Conservation (phyloP, 2,888 invertebrate species). For the Scaptomyza caliginosa region DNA sequence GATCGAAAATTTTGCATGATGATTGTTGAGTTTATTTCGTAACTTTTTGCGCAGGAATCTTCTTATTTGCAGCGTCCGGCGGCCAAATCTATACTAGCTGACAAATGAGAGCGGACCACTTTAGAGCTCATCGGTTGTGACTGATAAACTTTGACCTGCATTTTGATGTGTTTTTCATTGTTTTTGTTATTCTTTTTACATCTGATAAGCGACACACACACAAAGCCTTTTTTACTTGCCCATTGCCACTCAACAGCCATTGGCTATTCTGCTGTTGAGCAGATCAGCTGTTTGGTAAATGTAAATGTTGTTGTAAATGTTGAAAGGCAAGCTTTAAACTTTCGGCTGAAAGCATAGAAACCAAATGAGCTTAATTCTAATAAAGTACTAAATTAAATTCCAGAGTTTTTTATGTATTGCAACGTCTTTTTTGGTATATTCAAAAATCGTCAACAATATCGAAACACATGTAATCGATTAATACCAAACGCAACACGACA, state of each 20-base stretch:
- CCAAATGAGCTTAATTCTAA: no score
- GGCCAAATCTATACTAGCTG: slow-evolving; percentile 34
- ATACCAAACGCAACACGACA: background rate
- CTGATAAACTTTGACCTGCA: slow-evolving; percentile 55
- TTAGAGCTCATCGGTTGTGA: background rate
- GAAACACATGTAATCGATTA: slow-evolving; percentile 25
- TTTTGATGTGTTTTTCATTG: slow-evolving; percentile 14
- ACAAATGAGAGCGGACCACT: slow-evolving; percentile 1
- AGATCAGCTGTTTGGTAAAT: slow-evolving; percentile 36
- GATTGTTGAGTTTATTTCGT: background rate
- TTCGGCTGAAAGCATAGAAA: no score
- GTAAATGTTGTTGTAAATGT: no score
- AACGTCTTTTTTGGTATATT: no score
- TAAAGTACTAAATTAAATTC: no score
- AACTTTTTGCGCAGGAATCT: slow-evolving; percentile 20
- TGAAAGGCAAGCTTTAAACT: no score
- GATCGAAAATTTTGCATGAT: slow-evolving; percentile 43
- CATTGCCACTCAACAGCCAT: slow-evolving; percentile 2
- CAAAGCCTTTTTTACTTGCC: slow-evolving; percentile 40
- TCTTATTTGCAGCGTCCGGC: slow-evolving; percentile 25
- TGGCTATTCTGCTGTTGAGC: background rate
- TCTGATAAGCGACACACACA: slow-evolving; percentile 32
- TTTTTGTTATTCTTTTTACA: background rate
- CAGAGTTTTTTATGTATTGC: no score
- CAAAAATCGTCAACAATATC: no score